Evolutionary conservation across 2,888 invertebrate genomes (phyloP).

Genomic region (Cosmia pyralina): DNA sequence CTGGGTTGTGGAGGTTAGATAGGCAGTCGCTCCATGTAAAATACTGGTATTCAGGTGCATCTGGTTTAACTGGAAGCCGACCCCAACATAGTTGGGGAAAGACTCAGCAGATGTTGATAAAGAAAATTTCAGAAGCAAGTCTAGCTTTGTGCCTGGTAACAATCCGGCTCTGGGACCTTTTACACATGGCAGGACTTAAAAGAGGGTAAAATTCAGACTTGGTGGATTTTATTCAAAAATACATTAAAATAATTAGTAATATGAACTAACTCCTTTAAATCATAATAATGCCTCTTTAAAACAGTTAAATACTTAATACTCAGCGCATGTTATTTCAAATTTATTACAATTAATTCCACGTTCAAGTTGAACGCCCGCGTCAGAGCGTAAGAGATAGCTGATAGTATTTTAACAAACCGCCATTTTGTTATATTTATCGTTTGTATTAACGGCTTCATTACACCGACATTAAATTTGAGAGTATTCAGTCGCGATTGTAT

Average conservation of each 20-base stretch:
- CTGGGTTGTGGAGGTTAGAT: no score
- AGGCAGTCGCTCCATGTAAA: no score
- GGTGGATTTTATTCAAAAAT: no score
- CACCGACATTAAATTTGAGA: constrained; percentile 32
- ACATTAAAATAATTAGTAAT: not conserved
- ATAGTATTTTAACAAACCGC: constrained; percentile 43
- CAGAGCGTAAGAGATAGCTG: constrained; percentile 64
- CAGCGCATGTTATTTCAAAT: constrained; percentile 39
- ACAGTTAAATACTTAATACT: constrained; percentile 15
- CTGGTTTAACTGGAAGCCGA: no score
- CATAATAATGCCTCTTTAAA: constrained; percentile 25
- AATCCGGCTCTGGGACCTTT: no score
- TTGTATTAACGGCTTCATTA: constrained; percentile 37
- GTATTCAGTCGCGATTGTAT: constrained; percentile 32
- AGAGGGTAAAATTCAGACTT: no score
- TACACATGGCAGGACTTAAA: no score
- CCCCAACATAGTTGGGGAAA: no score
- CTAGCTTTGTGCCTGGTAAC: no score
- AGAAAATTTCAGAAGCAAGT: no score
- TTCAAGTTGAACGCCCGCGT: constrained; percentile 45
- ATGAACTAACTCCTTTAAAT: constrained; percentile 8
- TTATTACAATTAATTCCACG: constrained; percentile 51
- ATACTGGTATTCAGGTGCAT: no score
- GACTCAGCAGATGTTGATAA: no score
- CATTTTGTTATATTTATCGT: constrained; percentile 59